These are phyloP conservation scores for Etheostoma perlongum DNA, from an alignment of 2,797 vertebrate species.

Conservation along the genomic window DNA sequence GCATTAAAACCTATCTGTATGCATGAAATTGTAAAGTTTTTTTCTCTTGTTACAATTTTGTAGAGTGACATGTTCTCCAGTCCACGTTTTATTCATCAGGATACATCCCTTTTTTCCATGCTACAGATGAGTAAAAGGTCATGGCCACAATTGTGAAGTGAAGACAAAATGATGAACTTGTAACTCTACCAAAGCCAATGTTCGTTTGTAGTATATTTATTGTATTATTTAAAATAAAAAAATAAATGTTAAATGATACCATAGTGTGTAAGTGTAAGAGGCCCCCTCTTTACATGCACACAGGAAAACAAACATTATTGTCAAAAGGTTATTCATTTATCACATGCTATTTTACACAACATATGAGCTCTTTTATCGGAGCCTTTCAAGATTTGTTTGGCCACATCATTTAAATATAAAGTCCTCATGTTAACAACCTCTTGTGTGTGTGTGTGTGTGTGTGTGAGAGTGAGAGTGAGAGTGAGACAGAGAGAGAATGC, in stretches of 20 bases:
- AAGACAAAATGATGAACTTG: conserved; percentile 83
- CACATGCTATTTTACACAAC: conserved; percentile 30
- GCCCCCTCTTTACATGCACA: conserved; percentile 80
- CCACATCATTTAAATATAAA: conserved; percentile 9
- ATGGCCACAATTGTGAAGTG: conserved; percentile 84
- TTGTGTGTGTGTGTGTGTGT: neutral
- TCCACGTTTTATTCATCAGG: conserved; percentile 64
- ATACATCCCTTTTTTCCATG: conserved; percentile 65
- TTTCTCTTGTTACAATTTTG: conserved; percentile 83
- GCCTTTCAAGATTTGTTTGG: conserved; percentile 10
- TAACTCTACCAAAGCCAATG: conserved; percentile 87
- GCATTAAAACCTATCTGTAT: conserved; percentile 91
- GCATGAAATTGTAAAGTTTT: conserved; percentile 89
- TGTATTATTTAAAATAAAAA: conserved; percentile 89
- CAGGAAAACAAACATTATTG: conserved; percentile 38
- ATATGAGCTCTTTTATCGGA: conserved; percentile 13
- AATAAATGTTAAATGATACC: conserved; percentile 89
- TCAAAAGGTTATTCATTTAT: conserved; percentile 28
- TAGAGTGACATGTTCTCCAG: conserved; percentile 73
- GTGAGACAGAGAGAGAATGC: neutral
- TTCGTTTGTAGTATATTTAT: conserved; percentile 90
- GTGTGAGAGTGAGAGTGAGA: neutral
- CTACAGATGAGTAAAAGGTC: conserved; percentile 67
- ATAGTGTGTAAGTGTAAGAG: conserved; percentile 86
- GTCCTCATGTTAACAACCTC: conserved; percentile 18